These are phyloP conservation scores for Delphinus delphis DNA, from an alignment of 2,113 vertebrate species.

Conservation along the genomic window DNA sequence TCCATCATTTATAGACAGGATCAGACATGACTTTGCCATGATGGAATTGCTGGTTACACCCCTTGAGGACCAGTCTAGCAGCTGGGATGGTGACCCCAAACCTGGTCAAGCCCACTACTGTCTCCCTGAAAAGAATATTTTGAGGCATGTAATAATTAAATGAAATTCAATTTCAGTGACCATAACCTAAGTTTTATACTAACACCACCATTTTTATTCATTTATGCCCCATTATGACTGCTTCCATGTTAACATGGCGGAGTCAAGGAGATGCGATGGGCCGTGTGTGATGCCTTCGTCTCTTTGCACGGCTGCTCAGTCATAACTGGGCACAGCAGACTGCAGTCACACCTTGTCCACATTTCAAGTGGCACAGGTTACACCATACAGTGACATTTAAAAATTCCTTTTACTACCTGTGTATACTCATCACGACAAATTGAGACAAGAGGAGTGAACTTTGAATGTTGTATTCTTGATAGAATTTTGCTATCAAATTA, in stretches of 20 bases:
- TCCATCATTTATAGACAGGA: not conserved
- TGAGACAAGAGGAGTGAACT: not conserved
- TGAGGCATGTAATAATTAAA: not conserved
- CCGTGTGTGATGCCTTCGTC: fast-evolving
- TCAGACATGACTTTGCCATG: not conserved
- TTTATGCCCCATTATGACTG: not conserved
- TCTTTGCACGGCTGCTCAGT: not conserved
- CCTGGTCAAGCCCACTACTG: not conserved
- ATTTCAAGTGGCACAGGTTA: not conserved
- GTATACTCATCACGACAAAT: not conserved
- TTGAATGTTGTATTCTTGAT: not conserved
- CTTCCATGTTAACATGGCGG: not conserved
- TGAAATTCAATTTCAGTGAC: not conserved
- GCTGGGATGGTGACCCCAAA: not conserved
- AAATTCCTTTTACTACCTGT: not conserved
- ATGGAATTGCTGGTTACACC: not conserved
- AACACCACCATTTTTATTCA: not conserved
- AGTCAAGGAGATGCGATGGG: not conserved
- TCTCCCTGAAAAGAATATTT: not conserved
- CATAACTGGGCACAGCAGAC: not conserved
- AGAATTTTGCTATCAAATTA: not conserved
- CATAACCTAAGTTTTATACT: not conserved
- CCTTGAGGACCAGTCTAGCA: not conserved
- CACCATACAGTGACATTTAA: not conserved
- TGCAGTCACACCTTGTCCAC: not conserved